Evolutionary conservation across 2,797 vertebrate species (phyloP).

Genomic region (Anomalospiza imberbis): DNA sequence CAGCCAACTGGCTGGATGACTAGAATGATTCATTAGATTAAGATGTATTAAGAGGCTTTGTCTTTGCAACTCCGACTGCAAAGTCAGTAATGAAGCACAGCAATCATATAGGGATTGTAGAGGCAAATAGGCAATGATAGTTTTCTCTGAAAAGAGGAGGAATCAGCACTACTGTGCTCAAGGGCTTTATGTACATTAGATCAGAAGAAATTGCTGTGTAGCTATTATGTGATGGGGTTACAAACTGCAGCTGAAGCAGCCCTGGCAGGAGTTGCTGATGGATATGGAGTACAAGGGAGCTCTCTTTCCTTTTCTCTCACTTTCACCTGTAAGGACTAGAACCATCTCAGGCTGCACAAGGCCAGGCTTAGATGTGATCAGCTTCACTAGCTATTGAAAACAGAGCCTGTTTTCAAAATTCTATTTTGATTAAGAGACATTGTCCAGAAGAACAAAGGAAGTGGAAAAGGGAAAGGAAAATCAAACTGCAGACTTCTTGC

Average conservation of each 20-base stretch:
- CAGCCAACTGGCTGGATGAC: neutral
- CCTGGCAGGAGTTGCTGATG: neutral
- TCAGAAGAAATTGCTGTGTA: neutral
- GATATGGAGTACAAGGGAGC: neutral
- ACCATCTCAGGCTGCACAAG: rapidly evolving
- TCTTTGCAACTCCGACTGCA: neutral
- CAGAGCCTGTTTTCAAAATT: neutral
- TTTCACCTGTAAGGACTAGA: neutral
- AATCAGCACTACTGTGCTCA: slow-evolving; percentile 5
- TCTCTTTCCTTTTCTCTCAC: neutral
- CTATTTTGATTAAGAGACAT: neutral
- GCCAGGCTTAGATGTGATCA: neutral
- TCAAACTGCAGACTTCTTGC: neutral
- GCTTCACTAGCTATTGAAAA: neutral
- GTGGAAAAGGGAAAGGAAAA: neutral
- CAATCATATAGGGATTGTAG: neutral
- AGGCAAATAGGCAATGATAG: neutral
- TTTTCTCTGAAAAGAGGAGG: neutral
- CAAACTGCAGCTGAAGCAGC: neutral
- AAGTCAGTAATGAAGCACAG: neutral
- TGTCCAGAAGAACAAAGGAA: neutral
- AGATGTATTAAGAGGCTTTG: neutral
- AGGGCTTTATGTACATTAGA: neutral
- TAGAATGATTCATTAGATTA: slow-evolving; percentile 4
- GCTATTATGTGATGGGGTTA: neutral